A percentile compares a stretch with the other conserved stretches of the same genome.
Evolutionary conservation across 92 coral and sea anemone species (phyloP).

Genomic region (Muricea muricata): DNA sequence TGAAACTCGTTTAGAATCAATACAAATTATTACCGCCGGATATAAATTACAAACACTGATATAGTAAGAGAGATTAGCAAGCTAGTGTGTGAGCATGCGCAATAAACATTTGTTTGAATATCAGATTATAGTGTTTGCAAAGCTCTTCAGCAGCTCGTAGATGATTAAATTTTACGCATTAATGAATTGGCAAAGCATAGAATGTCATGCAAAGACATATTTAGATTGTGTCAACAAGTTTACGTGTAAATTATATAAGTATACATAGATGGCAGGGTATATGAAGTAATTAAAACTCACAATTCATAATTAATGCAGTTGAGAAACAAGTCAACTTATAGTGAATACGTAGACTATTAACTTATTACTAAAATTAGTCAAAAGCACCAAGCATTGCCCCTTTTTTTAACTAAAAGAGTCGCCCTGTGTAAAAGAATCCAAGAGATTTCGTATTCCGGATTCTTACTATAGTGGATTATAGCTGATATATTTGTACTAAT

Average conservation of each 20-base stretch:
- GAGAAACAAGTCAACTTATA: too few species aligned
- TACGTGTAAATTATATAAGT: background rate
- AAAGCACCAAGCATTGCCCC: too few species aligned
- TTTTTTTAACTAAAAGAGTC: too few species aligned
- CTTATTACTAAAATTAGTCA: too few species aligned
- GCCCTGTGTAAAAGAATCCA: too few species aligned
- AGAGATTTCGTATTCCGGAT: too few species aligned
- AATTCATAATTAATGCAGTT: too few species aligned
- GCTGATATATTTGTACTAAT: too few species aligned
- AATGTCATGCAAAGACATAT: background rate
- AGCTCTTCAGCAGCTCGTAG: conserved; percentile 3
- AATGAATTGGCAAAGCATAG: background rate
- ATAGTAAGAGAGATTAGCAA: background rate
- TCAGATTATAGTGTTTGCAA: conserved; percentile 26
- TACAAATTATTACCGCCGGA: conserved; percentile 1
- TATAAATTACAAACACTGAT: conserved; percentile 2
- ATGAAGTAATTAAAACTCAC: background rate
- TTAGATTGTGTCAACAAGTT: conserved; percentile 8
- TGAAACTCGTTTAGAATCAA: background rate
- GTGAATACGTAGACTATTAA: too few species aligned
- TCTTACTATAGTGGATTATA: too few species aligned
- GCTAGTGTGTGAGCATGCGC: conserved; percentile 15
- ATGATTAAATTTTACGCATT: conserved; percentile 22
- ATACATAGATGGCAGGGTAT: background rate
- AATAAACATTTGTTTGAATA: conserved; percentile 14